These are phyloP conservation scores for Fukomys damarensis DNA, from an alignment of 2,113 vertebrate genomes.

Conservation along the genomic window DNA sequence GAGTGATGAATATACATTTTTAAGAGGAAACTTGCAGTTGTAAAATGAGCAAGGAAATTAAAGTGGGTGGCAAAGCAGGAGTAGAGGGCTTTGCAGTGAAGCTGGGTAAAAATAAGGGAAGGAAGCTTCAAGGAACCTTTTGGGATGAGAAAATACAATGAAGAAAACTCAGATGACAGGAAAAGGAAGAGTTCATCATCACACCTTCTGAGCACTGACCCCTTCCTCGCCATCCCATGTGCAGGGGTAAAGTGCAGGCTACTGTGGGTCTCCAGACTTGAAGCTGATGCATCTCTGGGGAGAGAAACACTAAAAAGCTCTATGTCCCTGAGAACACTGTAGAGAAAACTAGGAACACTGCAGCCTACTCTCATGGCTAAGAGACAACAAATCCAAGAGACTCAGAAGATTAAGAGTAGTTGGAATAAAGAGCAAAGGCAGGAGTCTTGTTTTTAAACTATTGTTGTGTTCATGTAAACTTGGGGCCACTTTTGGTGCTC, in stretches of 20 bases:
- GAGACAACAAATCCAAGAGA: not conserved
- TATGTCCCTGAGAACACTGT: not conserved
- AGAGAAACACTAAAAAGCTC: not conserved
- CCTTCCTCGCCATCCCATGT: not conserved
- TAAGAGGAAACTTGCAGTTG: slow-evolving; percentile 38
- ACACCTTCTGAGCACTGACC: not conserved
- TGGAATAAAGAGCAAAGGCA: not conserved
- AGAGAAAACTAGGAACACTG: not conserved
- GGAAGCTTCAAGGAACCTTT: not conserved
- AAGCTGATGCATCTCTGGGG: not conserved
- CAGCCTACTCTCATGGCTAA: not conserved
- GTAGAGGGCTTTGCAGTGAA: not conserved
- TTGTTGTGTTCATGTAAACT: not conserved
- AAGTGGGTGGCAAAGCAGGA: slow-evolving; percentile 4
- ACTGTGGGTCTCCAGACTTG: not conserved
- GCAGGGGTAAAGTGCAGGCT: not conserved
- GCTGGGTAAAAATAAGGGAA: not conserved
- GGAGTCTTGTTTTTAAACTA: not conserved
- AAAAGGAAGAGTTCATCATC: not conserved
- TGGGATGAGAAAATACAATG: slow-evolving; percentile 22
- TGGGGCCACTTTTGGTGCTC: not conserved
- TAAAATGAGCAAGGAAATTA: slow-evolving; percentile 60
- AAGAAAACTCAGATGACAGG: not conserved
- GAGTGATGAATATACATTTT: slow-evolving; percentile 58
- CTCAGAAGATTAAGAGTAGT: not conserved